These are phyloP conservation scores for Panurus biarmicus DNA, from an alignment of 2,113 vertebrate genomes.

Conservation along the genomic window DNA sequence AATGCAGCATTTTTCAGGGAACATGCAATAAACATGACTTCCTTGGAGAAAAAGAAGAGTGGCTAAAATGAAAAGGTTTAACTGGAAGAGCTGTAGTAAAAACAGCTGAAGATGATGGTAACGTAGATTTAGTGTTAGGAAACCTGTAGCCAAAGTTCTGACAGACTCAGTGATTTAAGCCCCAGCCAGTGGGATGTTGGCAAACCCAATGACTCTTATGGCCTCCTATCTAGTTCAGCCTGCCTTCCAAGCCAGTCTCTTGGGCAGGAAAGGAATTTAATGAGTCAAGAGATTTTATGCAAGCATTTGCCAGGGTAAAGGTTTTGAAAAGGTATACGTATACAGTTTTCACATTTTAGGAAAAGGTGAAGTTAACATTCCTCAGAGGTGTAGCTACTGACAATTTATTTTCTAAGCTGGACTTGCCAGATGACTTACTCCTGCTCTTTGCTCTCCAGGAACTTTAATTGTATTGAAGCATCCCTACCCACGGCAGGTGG, in stretches of 20 bases:
- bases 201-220: not conserved
- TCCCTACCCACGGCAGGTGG: conserved; percentile 87
- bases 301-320: not conserved
- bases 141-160: not conserved
- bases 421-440: not conserved
- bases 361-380: not conserved
- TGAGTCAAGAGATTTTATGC: not conserved
- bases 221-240: not conserved
- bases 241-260: not conserved
- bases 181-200: not conserved
- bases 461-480: conserved; percentile 75
- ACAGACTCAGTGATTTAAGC: not conserved
- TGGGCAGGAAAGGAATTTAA: not conserved
- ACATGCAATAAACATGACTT: not conserved
- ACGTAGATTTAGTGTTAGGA: not conserved
- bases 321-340: not conserved
- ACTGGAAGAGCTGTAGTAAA: not conserved
- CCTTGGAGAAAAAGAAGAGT: not conserved
- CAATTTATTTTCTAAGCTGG: not conserved
- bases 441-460: conserved; percentile 49
- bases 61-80: not conserved
- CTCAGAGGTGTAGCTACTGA: not conserved
- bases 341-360: not conserved
- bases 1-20: not conserved
- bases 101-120: not conserved